These are phyloP conservation scores for Incurvaria masculella DNA, from an alignment of 2,888 invertebrate genomes.

Conservation along the genomic window DNA sequence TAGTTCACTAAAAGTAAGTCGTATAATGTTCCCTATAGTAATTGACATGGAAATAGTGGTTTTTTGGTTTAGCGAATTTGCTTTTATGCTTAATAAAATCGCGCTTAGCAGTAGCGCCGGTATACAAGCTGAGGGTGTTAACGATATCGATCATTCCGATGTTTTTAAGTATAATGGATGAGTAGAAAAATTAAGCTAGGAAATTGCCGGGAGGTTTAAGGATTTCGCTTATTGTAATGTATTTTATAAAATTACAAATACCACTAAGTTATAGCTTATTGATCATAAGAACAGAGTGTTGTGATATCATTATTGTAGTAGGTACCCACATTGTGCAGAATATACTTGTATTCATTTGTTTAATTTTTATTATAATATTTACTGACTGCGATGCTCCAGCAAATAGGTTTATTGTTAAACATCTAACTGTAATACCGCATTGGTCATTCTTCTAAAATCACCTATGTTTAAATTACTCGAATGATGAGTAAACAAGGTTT, in stretches of 20 bases:
- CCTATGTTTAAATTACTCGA: too few relatives aligned
- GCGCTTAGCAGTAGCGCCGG: conserved; percentile 23
- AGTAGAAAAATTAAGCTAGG: conserved; percentile 45
- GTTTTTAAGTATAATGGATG: neutral
- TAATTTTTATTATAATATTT: too few relatives aligned
- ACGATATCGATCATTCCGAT: too few relatives aligned
- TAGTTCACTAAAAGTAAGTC: conserved; percentile 52
- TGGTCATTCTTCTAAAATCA: too few relatives aligned
- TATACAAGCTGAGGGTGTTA: too few relatives aligned
- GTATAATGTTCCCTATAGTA: conserved; percentile 79
- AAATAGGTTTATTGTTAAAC: too few relatives aligned
- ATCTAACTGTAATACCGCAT: too few relatives aligned
- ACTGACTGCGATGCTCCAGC: too few relatives aligned
- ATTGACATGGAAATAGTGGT: conserved; percentile 77
- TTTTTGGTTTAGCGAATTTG: conserved; percentile 32
- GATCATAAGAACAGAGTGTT: neutral
- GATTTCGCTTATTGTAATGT: neutral
- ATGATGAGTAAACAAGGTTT: too few relatives aligned
- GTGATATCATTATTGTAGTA: neutral
- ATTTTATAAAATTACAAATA: too few relatives aligned
- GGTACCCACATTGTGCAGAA: too few relatives aligned
- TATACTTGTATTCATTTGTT: too few relatives aligned
- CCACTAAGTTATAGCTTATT: neutral
- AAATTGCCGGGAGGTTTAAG: conserved; percentile 33
- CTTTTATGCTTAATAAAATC: conserved; percentile 7